Conservation (phyloP, 1,140 invertebrate species). For the Philaenus spumarius region DNA sequence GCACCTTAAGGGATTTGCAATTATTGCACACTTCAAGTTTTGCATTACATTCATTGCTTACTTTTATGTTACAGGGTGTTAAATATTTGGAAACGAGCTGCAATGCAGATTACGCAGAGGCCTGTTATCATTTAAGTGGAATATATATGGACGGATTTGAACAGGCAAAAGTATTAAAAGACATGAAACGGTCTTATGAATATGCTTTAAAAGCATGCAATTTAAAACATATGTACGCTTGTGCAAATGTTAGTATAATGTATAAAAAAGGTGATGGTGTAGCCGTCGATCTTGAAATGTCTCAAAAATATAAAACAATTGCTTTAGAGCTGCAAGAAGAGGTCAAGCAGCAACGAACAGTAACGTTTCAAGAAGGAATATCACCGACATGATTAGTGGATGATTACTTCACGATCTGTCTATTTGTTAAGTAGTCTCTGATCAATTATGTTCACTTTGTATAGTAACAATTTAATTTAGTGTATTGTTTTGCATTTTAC, state of each 20-base stretch:
- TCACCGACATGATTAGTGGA: not conserved
- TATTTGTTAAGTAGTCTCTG: too few species aligned
- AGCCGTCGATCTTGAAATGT: slow-evolving; percentile 58
- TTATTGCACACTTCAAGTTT: too few species aligned
- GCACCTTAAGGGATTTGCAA: too few species aligned
- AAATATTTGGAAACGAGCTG: slow-evolving; percentile 75
- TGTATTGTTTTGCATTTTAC: too few species aligned
- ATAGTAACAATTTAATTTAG: too few species aligned
- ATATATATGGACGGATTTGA: slow-evolving; percentile 67
- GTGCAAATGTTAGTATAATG: slow-evolving; percentile 81
- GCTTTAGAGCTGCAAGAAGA: slow-evolving; percentile 63
- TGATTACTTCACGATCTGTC: too few species aligned
- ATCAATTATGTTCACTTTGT: too few species aligned
- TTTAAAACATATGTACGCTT: slow-evolving; percentile 71
- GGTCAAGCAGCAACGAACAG: slow-evolving; percentile 15
- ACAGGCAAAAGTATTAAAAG: slow-evolving; percentile 54
- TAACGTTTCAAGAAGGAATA: slow-evolving; percentile 19
- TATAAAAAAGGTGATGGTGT: slow-evolving; percentile 56
- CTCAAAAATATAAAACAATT: slow-evolving; percentile 61
- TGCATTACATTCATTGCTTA: too few species aligned
- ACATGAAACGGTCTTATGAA: slow-evolving; percentile 68
- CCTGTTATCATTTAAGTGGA: slow-evolving; percentile 73
- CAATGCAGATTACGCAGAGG: slow-evolving; percentile 54
- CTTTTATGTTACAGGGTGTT: slow-evolving; percentile 40
- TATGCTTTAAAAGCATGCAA: slow-evolving; percentile 71